A percentile compares a stretch with the other conserved stretches of the same genome.
These are phyloP conservation scores for Rhagonycha fulva DNA, from an alignment of 2,888 invertebrate species.

Conservation along the genomic window DNA sequence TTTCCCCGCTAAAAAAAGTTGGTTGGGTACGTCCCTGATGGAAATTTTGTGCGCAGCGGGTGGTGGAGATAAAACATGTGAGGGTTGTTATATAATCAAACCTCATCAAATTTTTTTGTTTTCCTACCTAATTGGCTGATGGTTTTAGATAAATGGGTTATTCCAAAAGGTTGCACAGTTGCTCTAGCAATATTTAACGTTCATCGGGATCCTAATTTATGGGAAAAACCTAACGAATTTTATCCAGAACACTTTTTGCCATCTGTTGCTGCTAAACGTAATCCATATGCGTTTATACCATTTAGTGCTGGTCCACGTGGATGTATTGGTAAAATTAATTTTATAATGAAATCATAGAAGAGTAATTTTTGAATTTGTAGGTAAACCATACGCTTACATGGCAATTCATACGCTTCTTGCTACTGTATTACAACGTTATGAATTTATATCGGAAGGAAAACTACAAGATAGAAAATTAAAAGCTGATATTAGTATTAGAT, in stretches of 20 bases:
- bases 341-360: background rate
- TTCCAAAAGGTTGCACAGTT: constrained; percentile 41
- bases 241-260: constrained; percentile 50
- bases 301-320: constrained; percentile 44
- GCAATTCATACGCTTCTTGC: constrained; percentile 9
- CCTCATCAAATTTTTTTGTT: too few relatives aligned
- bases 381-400: constrained; percentile 7
- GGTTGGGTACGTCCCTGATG: too few relatives aligned
- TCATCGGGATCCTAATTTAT: constrained; percentile 42
- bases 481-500: constrained; percentile 15
- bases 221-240: constrained; percentile 46
- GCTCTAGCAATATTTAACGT: constrained; percentile 42
- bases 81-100: too few relatives aligned
- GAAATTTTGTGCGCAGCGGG: too few relatives aligned
- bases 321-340: background rate
- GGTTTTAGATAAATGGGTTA: constrained; percentile 30
- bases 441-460: constrained; percentile 15
- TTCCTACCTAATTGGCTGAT: too few relatives aligned
- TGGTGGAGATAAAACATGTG: too few relatives aligned
- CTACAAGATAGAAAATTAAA: constrained; percentile 11
- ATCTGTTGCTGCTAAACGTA: constrained; percentile 39
- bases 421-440: constrained; percentile 8
- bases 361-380: background rate
- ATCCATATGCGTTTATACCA: constrained; percentile 44
- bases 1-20: too few relatives aligned